A percentile compares a stretch with the other conserved stretches of the same genome.
These are phyloP conservation scores for Diaphora mendica DNA, from an alignment of 2,888 invertebrate genomes.

Conservation along the genomic window DNA sequence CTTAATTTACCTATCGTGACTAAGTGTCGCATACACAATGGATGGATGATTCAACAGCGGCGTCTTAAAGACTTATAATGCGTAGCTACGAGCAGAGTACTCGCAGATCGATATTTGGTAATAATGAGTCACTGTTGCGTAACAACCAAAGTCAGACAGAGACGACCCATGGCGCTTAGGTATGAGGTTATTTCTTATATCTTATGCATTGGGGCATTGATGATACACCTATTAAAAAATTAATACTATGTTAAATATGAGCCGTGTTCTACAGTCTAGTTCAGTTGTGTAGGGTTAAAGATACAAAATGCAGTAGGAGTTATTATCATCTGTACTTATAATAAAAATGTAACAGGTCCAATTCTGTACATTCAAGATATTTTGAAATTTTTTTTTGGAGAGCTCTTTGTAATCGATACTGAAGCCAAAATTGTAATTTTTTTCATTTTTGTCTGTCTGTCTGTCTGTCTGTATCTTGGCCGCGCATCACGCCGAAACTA, in stretches of 20 bases:
- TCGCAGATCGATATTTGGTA: constrained; percentile 60
- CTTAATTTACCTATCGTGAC: constrained; percentile 54
- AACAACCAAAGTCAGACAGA: constrained; percentile 58
- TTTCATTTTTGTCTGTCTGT: too few relatives aligned
- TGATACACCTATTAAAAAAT: not conserved
- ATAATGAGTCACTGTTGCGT: constrained; percentile 72
- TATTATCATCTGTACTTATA: too few relatives aligned
- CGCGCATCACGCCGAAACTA: too few relatives aligned
- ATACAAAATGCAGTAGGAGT: not conserved
- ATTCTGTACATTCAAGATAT: too few relatives aligned
- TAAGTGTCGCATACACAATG: constrained; percentile 67
- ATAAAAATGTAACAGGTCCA: too few relatives aligned
- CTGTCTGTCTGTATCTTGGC: too few relatives aligned
- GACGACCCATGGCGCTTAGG: constrained; percentile 56
- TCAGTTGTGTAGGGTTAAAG: not conserved
- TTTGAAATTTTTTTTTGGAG: too few relatives aligned
- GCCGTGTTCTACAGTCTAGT: not conserved
- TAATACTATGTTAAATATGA: not conserved
- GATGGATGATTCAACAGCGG: constrained; percentile 64
- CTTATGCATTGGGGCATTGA: not conserved
- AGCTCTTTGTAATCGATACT: too few relatives aligned
- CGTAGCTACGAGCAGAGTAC: constrained; percentile 35
- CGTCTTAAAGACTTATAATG: constrained; percentile 54
- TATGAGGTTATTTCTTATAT: constrained; percentile 49
- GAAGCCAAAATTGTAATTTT: too few relatives aligned